Percentiles rank a stretch among this genome's conserved stretches.
phyloP scores from a whole-genome alignment of 2,797 vertebrate species.

The Tangara arthus region DNA sequence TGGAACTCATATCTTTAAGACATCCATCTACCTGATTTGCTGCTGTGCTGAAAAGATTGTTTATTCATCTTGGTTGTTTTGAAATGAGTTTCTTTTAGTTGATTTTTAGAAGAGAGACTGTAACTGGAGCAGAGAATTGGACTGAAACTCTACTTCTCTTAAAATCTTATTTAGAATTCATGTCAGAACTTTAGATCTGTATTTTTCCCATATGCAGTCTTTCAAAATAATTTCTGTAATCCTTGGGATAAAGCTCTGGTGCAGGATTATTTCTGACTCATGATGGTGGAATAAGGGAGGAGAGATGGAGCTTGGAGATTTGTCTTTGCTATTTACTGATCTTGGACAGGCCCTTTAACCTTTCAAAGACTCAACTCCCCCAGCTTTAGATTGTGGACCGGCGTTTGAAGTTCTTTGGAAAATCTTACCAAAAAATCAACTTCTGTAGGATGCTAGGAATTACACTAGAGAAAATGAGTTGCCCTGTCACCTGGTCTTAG shows the following conservation, averaged over 20 bases:
- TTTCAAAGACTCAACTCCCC: background rate
- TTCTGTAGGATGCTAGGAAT: background rate
- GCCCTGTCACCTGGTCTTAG: background rate
- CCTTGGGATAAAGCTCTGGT: background rate
- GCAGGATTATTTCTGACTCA: background rate
- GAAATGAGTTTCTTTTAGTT: background rate
- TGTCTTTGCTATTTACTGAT: constrained; percentile 28
- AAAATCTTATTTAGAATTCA: background rate
- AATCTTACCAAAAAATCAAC: background rate
- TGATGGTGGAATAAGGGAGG: background rate
- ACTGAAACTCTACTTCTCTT: background rate
- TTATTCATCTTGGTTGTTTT: constrained; percentile 1
- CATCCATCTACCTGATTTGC: background rate
- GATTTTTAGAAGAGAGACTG: background rate
- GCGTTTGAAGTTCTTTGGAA: background rate
- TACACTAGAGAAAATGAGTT: background rate
- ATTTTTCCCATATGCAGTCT: background rate
- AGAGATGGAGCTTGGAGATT: background rate
- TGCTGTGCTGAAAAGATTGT: background rate
- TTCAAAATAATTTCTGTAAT: constrained; percentile 25
- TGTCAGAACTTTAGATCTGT: background rate
- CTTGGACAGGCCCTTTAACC: background rate
- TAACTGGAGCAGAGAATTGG: background rate
- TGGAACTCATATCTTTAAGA: background rate
- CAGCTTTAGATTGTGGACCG: background rate